Percentiles rank a stretch among this genome's conserved stretches.
Evolutionary conservation across 2,113 vertebrate species (phyloP).

Genomic region (Archocentrus centrarchus): DNA sequence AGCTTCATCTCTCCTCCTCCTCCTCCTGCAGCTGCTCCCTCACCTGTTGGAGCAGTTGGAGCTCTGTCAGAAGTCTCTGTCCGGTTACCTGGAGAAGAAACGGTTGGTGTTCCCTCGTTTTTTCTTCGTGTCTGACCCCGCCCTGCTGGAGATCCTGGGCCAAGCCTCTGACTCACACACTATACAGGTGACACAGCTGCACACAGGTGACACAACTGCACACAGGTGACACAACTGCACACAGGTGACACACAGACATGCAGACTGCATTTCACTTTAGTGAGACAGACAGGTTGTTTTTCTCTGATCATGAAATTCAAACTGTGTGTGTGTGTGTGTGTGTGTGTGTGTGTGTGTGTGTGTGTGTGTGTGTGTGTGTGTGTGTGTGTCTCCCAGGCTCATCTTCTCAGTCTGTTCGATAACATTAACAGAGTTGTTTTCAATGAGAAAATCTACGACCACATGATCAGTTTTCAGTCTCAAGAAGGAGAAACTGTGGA

Average conservation of each 20-base stretch:
- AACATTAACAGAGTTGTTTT: slow-evolving; percentile 90
- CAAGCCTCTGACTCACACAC: slow-evolving; percentile 65
- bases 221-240: too few relatives aligned
- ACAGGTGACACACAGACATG: neutral
- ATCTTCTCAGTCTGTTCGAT: slow-evolving; percentile 89
- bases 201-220: neutral
- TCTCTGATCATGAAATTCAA: neutral
- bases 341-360: too few relatives aligned
- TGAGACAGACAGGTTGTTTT: neutral
- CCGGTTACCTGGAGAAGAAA: slow-evolving; percentile 64
- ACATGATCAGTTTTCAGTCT: slow-evolving; percentile 87
- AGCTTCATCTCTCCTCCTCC: neutral
- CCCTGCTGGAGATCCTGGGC: slow-evolving; percentile 65
- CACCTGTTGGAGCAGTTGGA: slow-evolving; percentile 68
- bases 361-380: too few relatives aligned
- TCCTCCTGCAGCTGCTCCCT: slow-evolving; percentile 42
- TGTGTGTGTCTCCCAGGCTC: slow-evolving; percentile 74
- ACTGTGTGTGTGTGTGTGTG: neutral
- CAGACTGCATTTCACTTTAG: too few relatives aligned
- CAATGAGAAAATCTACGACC: slow-evolving; percentile 87
- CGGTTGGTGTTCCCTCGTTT: slow-evolving; percentile 54
- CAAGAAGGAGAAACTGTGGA: slow-evolving; percentile 90
- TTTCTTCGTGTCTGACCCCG: slow-evolving; percentile 60
- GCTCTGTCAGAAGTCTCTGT: slow-evolving; percentile 68
- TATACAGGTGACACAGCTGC: slow-evolving; percentile 29